Evolutionary conservation across 2,888 invertebrate species (phyloP), one percentile per base, ranked within the genome.

Genomic region (Patella pellucida): DNA sequence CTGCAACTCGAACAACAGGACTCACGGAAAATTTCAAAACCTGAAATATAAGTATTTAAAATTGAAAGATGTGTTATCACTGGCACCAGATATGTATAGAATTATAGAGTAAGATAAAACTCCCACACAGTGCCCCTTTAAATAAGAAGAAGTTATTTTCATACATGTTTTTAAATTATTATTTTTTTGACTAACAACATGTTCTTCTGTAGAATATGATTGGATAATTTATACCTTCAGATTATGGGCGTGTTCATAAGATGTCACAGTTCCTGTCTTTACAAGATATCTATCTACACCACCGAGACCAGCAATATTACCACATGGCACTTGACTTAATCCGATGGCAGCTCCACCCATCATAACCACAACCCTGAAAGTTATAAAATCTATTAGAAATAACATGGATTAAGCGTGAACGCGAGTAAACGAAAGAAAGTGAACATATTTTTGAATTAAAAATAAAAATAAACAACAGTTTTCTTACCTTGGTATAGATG

Each of bases 21-120:
- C 98, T 98, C 73, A 99, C 99, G 85, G 97, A 97, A 95, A 99
- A 99, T 93, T 99, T 99, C 98, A 99, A 99, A 85, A 99, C 97
- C 93, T 91, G 72, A 14, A 31, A 23, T 68, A 52, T 19, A 23
- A 23, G 9, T 15, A 54, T 2, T n/a, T 31, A 41, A 41, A 9
- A 41, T 41, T 41, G 9, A 41, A 41, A 3, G 0, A 41, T 41
- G 41, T 41, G 9, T 41, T 41, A 41, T 41, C 41, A 41, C 7
- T 41, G 41, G 41, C 41, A 41, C 1, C 41, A 7, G 9, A 41
- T 9, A 41, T 41, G 9, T 41, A 7, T 41, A 41, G 41, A 7
- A 41, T 41, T 41, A 41, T 41, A 41, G 7, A 9, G 4, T 31
- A 31, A 5, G 3, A 31, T 5, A 5, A 41, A 41, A 41, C 41